Conservation (phyloP, 64 coral and sea anemone species). For the Pocillopora verrucosa region DNA sequence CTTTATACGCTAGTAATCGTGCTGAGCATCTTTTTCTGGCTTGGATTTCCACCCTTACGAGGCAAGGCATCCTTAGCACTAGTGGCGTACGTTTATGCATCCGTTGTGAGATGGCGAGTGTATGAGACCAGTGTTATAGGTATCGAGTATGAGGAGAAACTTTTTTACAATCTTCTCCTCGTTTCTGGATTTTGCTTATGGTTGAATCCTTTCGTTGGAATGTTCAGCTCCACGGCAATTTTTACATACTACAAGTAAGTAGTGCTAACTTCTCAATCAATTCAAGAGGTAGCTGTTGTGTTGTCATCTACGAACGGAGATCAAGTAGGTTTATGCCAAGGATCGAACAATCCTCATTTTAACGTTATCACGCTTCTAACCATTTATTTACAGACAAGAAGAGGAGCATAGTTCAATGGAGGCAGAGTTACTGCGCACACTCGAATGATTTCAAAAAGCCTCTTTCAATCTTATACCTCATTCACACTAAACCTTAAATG, state of each 20-base stretch:
- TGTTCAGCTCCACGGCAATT: slow-evolving; percentile 35
- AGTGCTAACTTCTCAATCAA: background rate
- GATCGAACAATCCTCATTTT: too few species aligned
- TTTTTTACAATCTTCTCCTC: slow-evolving; percentile 36
- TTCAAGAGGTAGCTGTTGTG: too few species aligned
- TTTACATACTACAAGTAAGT: slow-evolving; percentile 65
- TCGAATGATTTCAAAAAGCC: too few species aligned
- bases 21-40: slow-evolving; percentile 64
- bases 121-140: slow-evolving; percentile 12
- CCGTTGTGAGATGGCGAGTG: slow-evolving; percentile 60
- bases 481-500: too few species aligned
- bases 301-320: too few species aligned
- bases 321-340: too few species aligned
- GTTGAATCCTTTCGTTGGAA: slow-evolving; percentile 54
- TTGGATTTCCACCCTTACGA: slow-evolving; percentile 51
- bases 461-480: too few species aligned
- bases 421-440: too few species aligned
- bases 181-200: slow-evolving; percentile 39
- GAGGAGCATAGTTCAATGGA: too few species aligned
- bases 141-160: background rate
- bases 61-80: slow-evolving; percentile 24
- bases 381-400: too few species aligned
- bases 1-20: slow-evolving; percentile 23
- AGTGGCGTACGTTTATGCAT: slow-evolving; percentile 53
- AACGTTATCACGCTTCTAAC: too few species aligned